A percentile compares a stretch with the other conserved stretches of the same genome.
Evolutionary conservation across 2,113 vertebrate species (phyloP).

Genomic region (Gobiocypris rarus): DNA sequence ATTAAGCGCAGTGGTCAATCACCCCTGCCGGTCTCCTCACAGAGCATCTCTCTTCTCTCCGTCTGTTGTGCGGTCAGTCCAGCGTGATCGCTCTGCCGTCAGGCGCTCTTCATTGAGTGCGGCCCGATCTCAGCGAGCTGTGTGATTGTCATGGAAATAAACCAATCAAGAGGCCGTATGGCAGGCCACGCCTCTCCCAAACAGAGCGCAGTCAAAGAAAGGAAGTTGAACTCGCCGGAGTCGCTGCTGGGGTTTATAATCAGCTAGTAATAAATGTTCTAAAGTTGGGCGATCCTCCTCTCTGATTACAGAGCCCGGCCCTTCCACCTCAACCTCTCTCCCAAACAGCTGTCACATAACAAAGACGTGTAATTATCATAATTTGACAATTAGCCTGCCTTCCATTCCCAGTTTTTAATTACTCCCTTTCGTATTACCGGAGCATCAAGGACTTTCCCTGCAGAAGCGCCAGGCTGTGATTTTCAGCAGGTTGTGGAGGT

Average conservation of each 20-base stretch:
- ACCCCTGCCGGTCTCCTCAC: not conserved
- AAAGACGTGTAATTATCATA: slow-evolving; percentile 91
- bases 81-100: slow-evolving; percentile 67
- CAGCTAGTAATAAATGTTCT: slow-evolving; percentile 83
- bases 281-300: slow-evolving; percentile 65
- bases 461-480: not conserved
- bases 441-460: slow-evolving; percentile 65
- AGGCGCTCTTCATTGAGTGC: slow-evolving; percentile 47
- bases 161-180: slow-evolving; percentile 81
- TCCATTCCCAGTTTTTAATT: slow-evolving; percentile 90
- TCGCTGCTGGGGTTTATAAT: slow-evolving; percentile 77
- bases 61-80: not conserved
- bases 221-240: not conserved
- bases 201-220: slow-evolving; percentile 30
- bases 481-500: not conserved
- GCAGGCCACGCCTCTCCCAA: slow-evolving; percentile 72
- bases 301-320: slow-evolving; percentile 66
- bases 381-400: slow-evolving; percentile 93
- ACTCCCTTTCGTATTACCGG: slow-evolving; percentile 81
- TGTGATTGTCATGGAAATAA: slow-evolving; percentile 91
- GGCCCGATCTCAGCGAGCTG: slow-evolving; percentile 84
- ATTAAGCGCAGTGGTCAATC: not conserved
- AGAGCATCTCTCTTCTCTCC: not conserved
- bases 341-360: slow-evolving; percentile 86
- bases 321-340: slow-evolving; percentile 80